Evolutionary conservation across 2,113 vertebrate species (phyloP), one percentile per base, ranked within the genome.

Genomic region (Piprites chloris): DNA sequence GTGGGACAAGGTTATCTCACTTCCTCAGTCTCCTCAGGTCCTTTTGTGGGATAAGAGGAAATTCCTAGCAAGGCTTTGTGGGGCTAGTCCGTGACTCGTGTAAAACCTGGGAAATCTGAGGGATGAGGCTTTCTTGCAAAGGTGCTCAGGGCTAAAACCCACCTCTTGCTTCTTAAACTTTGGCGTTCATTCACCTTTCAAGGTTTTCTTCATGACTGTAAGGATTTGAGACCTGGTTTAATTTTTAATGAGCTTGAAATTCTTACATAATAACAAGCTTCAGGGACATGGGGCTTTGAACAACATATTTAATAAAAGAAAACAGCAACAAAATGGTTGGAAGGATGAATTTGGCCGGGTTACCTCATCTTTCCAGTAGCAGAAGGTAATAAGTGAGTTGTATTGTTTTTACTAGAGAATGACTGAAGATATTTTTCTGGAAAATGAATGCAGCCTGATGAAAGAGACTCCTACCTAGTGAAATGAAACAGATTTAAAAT

Each of bases 361-460:
- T 63, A 76, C 35, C 47, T 46, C 9, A 35, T 79, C 55, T 69
- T 74, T 49, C 71, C 85, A 76, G 55, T 6, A 61, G 76, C 80
- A 85, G 81, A 78, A 90, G 69, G 50, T 74, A 67, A 59, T 59
- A 71, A 42, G 32, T 19, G 80, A 72, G 30, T 49, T 65, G 65
- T 41, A 41, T 53, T 93, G 46, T 76, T 90, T 95, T 88, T 53
- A 65, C 56, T 72, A 86, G 66, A 80, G 71, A 56, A 78, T 59
- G 58, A 63, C 56, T 28, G 56, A 93, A 79, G 56, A 37, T 24
- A 46, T 50, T 87, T 72, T 67, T 82, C 66, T 92, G 49, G 81
- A 78, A 78, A 76, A 91, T 14, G 18, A 90, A 82, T 39, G 33
- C 67, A 79, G 24, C 33, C 75, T 63, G 67, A 77, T 77, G 87